Base-by-base conservation (phyloP, 2,113 vertebrate species). In the Aegithalos caudatus region DNA sequence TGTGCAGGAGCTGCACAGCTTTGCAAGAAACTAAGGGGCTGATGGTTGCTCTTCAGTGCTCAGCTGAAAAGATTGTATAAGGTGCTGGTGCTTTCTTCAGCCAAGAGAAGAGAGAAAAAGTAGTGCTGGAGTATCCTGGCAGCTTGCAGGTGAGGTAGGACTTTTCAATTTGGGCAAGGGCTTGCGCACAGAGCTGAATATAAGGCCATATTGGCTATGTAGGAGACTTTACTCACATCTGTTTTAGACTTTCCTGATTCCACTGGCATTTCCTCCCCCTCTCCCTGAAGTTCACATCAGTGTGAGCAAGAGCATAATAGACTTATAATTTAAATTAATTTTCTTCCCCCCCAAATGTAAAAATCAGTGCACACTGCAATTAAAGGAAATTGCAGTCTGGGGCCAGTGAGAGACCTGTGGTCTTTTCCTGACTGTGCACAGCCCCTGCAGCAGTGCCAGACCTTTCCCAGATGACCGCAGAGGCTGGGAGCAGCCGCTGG, bases 341-440 rank as follows among this genome's bases (percentile, higher is more conserved):
- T 82, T 69, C 57, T 89, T 60, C 42, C 56, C 44, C 37, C 53
- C 31, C 54, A n/a, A 11, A 40, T 79, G 76, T 3, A 76, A 88
- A 88, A 92, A 69, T 33, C 3, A 0, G 35, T 0, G 0, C 60
- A 28, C 22, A 11, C 81, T 58, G 25, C 53, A 54, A 28, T 86
- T 76, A 81, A 76, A 78, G 73, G 42, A 33, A 35, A 89, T 81
- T 72, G 71, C 77, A 58, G 53, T 61, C 21, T 62, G 44, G 80
- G 62, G 74, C 54, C 66, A 40, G 45, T 0, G 2, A 67, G 88
- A 77, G 96, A 45, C 65, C 72, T 70, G 14, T 35, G 24, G 7
- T 21, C 44, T 67, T 33, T 35, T 25, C 53, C 56, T 58, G 64
- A 14, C 29, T 3, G 0, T 13, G 45, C 47, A 4, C 31, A 81